A percentile compares a stretch with the other conserved stretches of the same genome.
phyloP scores from a whole-genome alignment of 2,797 vertebrate species.

The Cottoperca gobio region DNA sequence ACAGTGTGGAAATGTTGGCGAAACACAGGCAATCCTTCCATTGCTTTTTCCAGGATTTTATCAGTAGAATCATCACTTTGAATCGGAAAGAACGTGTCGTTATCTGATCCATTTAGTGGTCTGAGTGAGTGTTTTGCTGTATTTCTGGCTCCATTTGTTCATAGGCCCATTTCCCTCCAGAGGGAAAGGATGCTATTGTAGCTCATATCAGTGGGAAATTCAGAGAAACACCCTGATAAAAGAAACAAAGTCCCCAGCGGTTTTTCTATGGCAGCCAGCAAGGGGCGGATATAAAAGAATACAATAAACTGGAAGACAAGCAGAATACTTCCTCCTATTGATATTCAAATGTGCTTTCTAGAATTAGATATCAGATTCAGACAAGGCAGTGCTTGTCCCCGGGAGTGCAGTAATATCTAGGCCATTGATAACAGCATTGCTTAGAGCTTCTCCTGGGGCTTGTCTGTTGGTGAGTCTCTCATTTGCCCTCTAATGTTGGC shows the following conservation, averaged over 20 bases:
- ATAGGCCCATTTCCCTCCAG: slow-evolving; percentile 23
- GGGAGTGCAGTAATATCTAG: slow-evolving; percentile 48
- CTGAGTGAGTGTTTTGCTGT: not conserved
- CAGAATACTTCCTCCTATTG: slow-evolving; percentile 68
- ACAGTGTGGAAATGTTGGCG: slow-evolving; percentile 47
- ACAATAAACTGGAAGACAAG: slow-evolving; percentile 33
- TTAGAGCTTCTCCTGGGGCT: slow-evolving; percentile 33
- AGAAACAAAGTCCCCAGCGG: slow-evolving; percentile 42
- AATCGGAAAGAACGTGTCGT: not conserved
- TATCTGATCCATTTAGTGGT: slow-evolving; percentile 17
- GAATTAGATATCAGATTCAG: slow-evolving; percentile 62
- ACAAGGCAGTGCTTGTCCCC: slow-evolving; percentile 40
- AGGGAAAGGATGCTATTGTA: slow-evolving; percentile 66
- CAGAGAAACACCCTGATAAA: slow-evolving; percentile 64
- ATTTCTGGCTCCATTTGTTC: slow-evolving; percentile 37
- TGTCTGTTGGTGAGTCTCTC: slow-evolving; percentile 25
- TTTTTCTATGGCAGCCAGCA: slow-evolving; percentile 48
- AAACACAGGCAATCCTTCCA: slow-evolving; percentile 36
- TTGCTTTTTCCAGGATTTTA: slow-evolving; percentile 22
- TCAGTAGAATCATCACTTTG: slow-evolving; percentile 16
- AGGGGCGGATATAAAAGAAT: slow-evolving; percentile 29
- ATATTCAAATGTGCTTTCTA: slow-evolving; percentile 45
- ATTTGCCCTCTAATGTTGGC: slow-evolving; percentile 25
- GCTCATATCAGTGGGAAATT: slow-evolving; percentile 63
- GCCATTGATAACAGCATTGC: slow-evolving; percentile 43